Evolutionary conservation across 64 coral and sea anemone genomes (phyloP).

Genomic region (Cladopsammia gracilis): DNA sequence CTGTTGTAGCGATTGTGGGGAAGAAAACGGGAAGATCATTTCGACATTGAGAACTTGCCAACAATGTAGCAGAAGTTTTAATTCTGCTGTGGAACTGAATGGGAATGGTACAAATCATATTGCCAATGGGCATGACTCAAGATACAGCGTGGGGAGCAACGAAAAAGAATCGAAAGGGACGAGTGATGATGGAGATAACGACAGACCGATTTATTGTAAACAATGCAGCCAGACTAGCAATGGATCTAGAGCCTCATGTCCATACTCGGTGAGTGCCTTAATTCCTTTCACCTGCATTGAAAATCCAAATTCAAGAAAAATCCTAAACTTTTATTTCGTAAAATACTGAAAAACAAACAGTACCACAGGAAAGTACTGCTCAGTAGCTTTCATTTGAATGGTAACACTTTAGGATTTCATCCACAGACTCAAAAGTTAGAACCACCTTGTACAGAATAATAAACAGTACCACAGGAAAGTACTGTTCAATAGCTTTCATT

Average conservation of each 20-base stretch:
- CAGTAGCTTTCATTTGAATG: no score
- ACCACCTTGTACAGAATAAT: no score
- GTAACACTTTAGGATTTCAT: no score
- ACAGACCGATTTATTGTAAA: conserved; percentile 70
- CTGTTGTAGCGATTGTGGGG: conserved; percentile 86
- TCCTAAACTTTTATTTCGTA: no score
- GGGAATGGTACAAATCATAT: conserved; percentile 67
- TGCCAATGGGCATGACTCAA: conserved; percentile 66
- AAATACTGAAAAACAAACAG: no score
- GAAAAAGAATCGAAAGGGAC: conserved; percentile 22
- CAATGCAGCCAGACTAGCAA: conserved; percentile 79
- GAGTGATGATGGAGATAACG: conserved; percentile 39
- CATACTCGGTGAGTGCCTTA: conserved; percentile 64
- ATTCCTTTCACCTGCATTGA: neutral
- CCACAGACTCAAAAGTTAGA: no score
- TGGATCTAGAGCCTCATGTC: conserved; percentile 56
- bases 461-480: no score
- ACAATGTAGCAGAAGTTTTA: conserved; percentile 75
- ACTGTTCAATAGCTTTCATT: no score
- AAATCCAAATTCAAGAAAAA: no score
- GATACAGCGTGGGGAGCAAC: neutral
- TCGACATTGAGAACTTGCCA: conserved; percentile 61
- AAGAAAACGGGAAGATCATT: conserved; percentile 52
- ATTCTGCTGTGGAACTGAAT: conserved; percentile 53
- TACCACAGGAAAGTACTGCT: no score